These are phyloP conservation scores for Nemopilema nomurai DNA, from an alignment of 30 jellyfish, hydroid and myxozoan genomes.

Conservation along the genomic window DNA sequence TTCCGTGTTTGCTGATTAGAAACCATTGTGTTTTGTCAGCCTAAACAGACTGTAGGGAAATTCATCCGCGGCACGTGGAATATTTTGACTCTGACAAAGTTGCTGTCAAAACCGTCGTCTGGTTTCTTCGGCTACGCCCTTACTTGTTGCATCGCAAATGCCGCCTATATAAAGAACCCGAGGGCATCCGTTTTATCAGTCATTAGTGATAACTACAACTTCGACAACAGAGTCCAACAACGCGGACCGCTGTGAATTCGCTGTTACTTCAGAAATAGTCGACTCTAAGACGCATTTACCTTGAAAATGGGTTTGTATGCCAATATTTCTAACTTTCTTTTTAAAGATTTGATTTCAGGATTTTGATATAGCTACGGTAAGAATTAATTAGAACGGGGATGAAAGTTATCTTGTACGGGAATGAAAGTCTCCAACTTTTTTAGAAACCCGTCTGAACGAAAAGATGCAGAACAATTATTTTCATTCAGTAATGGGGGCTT, in stretches of 20 bases:
- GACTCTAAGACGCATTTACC: background rate
- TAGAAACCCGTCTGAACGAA: background rate
- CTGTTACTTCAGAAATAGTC: background rate
- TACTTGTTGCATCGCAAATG: background rate
- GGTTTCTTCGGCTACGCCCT: background rate
- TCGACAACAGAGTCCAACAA: background rate
- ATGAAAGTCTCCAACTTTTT: too few relatives aligned
- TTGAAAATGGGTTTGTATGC: background rate
- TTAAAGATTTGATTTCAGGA: too few relatives aligned
- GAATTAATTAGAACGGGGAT: too few relatives aligned
- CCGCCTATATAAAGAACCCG: background rate
- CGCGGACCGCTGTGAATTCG: background rate
- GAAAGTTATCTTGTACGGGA: too few relatives aligned
- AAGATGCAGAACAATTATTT: too few relatives aligned
- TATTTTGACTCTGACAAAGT: background rate
- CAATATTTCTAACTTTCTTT: background rate
- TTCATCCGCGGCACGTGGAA: conserved; percentile 50
- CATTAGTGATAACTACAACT: background rate
- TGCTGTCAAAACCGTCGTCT: background rate
- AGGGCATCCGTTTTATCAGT: background rate
- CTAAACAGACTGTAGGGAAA: conserved; percentile 28
- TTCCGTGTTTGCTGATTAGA: conserved; percentile 61
- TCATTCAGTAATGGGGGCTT: too few relatives aligned
- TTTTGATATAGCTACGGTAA: background rate
- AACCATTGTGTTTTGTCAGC: conserved; percentile 51